Conservation (phyloP, 2,888 invertebrate species). For the Chrysolina oricalcia region DNA sequence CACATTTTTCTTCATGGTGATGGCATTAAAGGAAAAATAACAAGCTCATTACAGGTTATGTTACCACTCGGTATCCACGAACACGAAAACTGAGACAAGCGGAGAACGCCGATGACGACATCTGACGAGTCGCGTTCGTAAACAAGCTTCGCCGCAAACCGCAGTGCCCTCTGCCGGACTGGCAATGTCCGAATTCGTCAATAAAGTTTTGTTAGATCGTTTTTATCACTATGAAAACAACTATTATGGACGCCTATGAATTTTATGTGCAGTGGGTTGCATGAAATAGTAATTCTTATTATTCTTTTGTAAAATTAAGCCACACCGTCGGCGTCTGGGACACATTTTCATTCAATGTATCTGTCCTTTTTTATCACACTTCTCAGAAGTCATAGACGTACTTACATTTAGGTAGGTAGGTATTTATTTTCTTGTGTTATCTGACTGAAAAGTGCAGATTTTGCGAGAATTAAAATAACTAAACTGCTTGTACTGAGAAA, state of each 20-base stretch:
- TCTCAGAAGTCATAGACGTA: too few relatives aligned
- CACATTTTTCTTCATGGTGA: slow-evolving; percentile 47
- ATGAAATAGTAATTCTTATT: background rate
- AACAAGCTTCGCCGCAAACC: background rate
- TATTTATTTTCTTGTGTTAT: too few relatives aligned
- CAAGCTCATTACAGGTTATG: slow-evolving; percentile 51
- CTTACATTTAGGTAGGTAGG: too few relatives aligned
- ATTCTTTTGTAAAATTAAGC: too few relatives aligned
- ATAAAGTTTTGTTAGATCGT: background rate
- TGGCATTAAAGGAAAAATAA: slow-evolving; percentile 43
- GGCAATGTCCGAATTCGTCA: background rate
- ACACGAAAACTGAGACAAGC: slow-evolving; percentile 37
- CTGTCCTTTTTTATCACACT: too few relatives aligned
- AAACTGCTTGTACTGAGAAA: too few relatives aligned
- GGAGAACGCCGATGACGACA: slow-evolving; percentile 25
- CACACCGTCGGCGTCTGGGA: too few relatives aligned
- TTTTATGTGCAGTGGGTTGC: background rate
- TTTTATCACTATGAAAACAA: slow-evolving; percentile 1
- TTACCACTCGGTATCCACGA: slow-evolving; percentile 49
- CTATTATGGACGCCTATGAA: slow-evolving; percentile 11
- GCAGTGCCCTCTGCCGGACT: slow-evolving; percentile 19
- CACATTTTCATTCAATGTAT: too few relatives aligned
- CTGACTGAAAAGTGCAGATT: too few relatives aligned
- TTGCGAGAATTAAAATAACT: too few relatives aligned
- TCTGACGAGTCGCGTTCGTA: slow-evolving; percentile 19